Conservation (phyloP, 2,797 vertebrate genomes). For the Cichlasoma orientale region DNA sequence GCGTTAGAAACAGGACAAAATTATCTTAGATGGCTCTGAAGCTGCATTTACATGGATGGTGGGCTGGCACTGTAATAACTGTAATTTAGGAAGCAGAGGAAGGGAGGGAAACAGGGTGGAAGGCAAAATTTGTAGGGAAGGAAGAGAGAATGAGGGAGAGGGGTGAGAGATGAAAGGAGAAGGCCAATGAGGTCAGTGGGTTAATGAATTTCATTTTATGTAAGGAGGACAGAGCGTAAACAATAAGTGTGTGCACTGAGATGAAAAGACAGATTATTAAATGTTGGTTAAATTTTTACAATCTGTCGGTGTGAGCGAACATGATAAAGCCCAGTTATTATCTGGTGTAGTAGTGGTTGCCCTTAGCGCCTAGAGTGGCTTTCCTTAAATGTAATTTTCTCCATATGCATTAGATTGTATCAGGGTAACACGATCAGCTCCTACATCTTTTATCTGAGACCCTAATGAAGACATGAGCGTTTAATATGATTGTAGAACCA, state of each 20-base stretch:
- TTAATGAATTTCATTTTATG: constrained; percentile 38
- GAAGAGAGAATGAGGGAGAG: constrained; percentile 8
- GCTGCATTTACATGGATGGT: constrained; percentile 60
- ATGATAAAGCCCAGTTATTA: neutral
- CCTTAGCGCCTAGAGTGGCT: neutral
- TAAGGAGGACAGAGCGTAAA: constrained; percentile 28
- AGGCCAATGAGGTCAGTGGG: constrained; percentile 15
- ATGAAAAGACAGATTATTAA: constrained; percentile 13
- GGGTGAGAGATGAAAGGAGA: constrained; percentile 21
- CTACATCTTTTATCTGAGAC: constrained; percentile 20
- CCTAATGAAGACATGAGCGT: constrained; percentile 59
- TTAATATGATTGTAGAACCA: constrained; percentile 67
- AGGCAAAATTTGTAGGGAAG: constrained; percentile 32
- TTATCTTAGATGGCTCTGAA: constrained; percentile 52
- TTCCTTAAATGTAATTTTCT: constrained; percentile 21
- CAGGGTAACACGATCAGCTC: constrained; percentile 52
- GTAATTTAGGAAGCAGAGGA: constrained; percentile 66
- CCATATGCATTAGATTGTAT: constrained; percentile 32
- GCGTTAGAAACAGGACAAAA: constrained; percentile 58
- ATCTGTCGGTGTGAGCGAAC: neutral
- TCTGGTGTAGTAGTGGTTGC: constrained; percentile 2
- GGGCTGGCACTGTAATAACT: constrained; percentile 70
- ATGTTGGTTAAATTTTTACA: constrained; percentile 8
- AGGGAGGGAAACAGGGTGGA: constrained; percentile 42
- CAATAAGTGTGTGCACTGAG: constrained; percentile 2